Percentiles rank a stretch among this genome's conserved stretches.
Evolutionary conservation across 2,888 invertebrate genomes (phyloP).

Genomic region (Drosophila ustulata): DNA sequence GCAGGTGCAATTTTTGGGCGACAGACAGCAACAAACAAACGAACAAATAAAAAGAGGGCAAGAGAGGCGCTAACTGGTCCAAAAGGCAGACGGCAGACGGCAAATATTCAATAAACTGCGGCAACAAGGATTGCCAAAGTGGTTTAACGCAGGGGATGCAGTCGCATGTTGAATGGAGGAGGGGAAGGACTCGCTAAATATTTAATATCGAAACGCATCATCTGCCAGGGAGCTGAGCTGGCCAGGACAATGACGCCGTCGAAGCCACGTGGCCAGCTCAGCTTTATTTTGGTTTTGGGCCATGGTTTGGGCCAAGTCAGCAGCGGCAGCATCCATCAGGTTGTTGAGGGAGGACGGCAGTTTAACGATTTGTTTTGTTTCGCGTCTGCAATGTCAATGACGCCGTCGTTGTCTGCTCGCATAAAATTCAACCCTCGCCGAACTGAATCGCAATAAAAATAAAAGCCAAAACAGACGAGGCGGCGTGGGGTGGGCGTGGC

Average conservation of each 20-base stretch:
- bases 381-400: conserved; percentile 75
- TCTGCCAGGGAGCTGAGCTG: conserved; percentile 57
- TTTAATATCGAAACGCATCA: conserved; percentile 73
- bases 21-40: conserved; percentile 21
- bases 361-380: conserved; percentile 79
- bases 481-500: conserved; percentile 3
- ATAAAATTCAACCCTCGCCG: conserved; percentile 75
- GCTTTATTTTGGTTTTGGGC: background rate
- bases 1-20: conserved; percentile 70
- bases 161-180: conserved; percentile 32
- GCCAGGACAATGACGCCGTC: background rate
- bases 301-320: conserved; percentile 18
- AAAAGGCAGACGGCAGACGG: conserved; percentile 20
- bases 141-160: conserved; percentile 9
- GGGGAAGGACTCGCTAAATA: conserved; percentile 54
- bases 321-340: conserved; percentile 62
- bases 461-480: conserved; percentile 2
- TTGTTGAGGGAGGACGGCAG: conserved; percentile 45
- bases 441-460: conserved; percentile 76
- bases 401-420: conserved; percentile 64
- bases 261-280: conserved; percentile 29
- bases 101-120: conserved; percentile 51
- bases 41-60: conserved; percentile 1
- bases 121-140: conserved; percentile 33
- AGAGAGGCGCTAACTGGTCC: conserved; percentile 66